Evolutionary conservation across 2,113 vertebrate species (phyloP).

Genomic region (Epinephelus cyanopodus): DNA sequence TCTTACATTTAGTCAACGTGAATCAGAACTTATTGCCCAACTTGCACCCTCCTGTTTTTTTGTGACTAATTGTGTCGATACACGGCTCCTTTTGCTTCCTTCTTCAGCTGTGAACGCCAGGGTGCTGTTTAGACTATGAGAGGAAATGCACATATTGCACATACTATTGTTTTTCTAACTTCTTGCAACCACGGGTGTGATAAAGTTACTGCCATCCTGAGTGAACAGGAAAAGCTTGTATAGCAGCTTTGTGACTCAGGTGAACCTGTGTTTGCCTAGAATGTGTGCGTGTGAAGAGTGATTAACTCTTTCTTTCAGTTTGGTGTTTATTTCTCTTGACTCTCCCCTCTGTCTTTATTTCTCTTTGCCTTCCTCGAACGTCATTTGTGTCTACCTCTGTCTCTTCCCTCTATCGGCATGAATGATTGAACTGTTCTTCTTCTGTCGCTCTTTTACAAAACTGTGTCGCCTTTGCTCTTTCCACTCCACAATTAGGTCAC

Average conservation of each 20-base stretch:
- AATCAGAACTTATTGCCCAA: conserved; percentile 36
- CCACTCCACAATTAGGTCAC: conserved; percentile 12
- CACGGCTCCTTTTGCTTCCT: conserved; percentile 13
- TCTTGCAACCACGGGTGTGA: conserved; percentile 29
- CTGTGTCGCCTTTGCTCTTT: not conserved
- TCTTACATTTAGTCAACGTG: conserved; percentile 35
- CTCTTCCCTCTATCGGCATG: not conserved
- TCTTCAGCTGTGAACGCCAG: not conserved
- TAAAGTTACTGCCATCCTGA: conserved; percentile 6
- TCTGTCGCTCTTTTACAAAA: not conserved
- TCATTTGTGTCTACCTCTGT: not conserved
- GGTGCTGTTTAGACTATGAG: not conserved
- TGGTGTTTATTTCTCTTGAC: conserved; percentile 10
- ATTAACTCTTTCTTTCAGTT: conserved; percentile 34
- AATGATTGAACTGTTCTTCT: not conserved
- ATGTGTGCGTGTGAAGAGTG: not conserved
- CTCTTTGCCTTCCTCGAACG: conserved; percentile 6
- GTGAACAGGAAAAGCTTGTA: conserved; percentile 75
- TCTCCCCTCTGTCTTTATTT: not conserved
- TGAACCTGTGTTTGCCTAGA: conserved; percentile 48
- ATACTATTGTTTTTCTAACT: not conserved
- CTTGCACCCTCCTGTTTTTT: conserved; percentile 30
- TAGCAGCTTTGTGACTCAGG: conserved; percentile 47
- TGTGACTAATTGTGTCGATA: not conserved
- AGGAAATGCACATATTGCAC: not conserved